Conservation (phyloP, 1,140 invertebrate species). For the Ceratosolen fusciceps region DNA sequence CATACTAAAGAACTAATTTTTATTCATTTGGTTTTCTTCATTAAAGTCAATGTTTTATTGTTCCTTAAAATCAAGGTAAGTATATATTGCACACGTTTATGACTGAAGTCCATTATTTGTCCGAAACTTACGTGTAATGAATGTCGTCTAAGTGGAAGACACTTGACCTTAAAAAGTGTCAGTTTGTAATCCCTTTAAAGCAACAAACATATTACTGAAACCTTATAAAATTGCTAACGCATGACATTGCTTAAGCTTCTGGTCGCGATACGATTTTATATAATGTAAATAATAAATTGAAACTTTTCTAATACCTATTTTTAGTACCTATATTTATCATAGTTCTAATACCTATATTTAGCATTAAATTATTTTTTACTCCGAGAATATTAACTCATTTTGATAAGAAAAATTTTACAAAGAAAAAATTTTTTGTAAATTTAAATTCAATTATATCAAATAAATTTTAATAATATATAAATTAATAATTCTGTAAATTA, state of each 20-base stretch:
- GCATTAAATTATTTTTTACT: too few species aligned
- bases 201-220: conserved; percentile 58
- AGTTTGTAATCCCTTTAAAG: conserved; percentile 57
- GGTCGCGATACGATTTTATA: background rate
- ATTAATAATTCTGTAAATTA: too few species aligned
- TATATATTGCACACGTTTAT: conserved; percentile 60
- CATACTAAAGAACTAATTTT: conserved; percentile 4
- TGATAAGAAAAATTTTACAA: too few species aligned
- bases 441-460: too few species aligned
- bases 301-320: too few species aligned
- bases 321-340: too few species aligned
- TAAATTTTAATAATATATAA: too few species aligned
- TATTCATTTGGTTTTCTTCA: background rate
- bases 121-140: conserved; percentile 52
- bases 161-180: conserved; percentile 64
- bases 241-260: conserved; percentile 54
- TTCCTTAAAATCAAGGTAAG: conserved; percentile 58
- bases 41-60: conserved; percentile 39
- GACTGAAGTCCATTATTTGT: conserved; percentile 64
- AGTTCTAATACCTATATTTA: too few species aligned
- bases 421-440: too few species aligned
- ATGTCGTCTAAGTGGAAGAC: conserved; percentile 52
- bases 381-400: too few species aligned
- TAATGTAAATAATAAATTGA: too few species aligned
- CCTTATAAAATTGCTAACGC: conserved; percentile 54